Evolutionary conservation across 2,797 vertebrate species (phyloP), one percentile per base, ranked within the genome.

Genomic region (Acipenser ruthenus): DNA sequence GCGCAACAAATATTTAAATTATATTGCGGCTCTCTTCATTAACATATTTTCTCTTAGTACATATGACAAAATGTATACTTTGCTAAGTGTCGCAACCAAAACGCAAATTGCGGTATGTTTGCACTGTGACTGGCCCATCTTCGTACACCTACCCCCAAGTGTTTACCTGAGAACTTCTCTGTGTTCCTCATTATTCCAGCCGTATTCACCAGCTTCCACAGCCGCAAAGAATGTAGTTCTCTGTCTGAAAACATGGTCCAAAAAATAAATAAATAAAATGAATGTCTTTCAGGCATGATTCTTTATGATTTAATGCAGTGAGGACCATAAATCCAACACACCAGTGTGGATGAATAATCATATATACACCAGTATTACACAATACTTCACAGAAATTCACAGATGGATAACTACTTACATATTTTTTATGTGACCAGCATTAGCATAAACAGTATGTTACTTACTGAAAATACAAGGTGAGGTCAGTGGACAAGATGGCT

Each of bases 401-500:
- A 10, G 15, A 58, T 7, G 2, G 15, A 15, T 58, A 10, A 12
- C 15, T 58, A 11, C 15, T 12, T 12, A 7, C 55, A 37, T 37
- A 37, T 5, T 37, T 18, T 18, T 18, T 0, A 18, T 18, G 18
- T 18, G 18, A 18, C 3, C 4, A 5, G 5, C 11, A 58, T 58
- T 10, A 6, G 60, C 58, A 59, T 37, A 37, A 37, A 37, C 37
- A 37, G 5, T 37, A 37, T 37, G 37, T 37, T n/a, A 85, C 88
- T 87, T 80, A 91, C 90, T 91, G 86, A 82, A 91, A 91, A 76
- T 91, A 84, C 78, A 91, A 75, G 48, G 81, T 91, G 68, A 91
- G 90, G 80, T 91, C 90, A 72, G 90, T 91, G 69, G 90, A 87
- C 63, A 91, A 82, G 76, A 91, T 91, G 59, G 89, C 90, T 72